Conservation (phyloP, 2,888 invertebrate species). For the Eretmocerus hayati region DNA sequence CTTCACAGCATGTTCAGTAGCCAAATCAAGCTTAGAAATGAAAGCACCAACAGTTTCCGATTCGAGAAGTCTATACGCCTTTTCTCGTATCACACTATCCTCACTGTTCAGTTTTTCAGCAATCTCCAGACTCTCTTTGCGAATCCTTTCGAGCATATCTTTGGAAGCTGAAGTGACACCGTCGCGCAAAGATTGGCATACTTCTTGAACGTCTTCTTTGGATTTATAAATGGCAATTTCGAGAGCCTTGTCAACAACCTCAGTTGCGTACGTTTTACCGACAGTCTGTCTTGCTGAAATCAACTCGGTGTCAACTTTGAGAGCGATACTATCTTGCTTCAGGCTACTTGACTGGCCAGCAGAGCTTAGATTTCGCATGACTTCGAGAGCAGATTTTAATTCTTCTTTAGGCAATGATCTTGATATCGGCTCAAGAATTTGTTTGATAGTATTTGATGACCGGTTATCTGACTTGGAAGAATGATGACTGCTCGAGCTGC, state of each 20-base stretch:
- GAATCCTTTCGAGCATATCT: constrained; percentile 37
- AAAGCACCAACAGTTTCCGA: constrained; percentile 38
- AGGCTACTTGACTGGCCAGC: neutral
- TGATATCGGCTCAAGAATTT: constrained; percentile 3
- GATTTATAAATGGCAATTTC: constrained; percentile 45
- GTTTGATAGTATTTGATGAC: neutral
- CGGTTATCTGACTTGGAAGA: constrained; percentile 10
- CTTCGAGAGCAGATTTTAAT: constrained; percentile 3
- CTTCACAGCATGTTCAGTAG: constrained; percentile 44
- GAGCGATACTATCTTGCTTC: constrained; percentile 9
- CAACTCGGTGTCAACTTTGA: constrained; percentile 23
- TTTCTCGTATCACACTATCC: constrained; percentile 30
- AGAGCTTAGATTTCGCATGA: neutral
- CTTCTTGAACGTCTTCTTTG: constrained; percentile 43
- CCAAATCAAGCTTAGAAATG: constrained; percentile 39
- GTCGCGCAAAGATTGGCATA: constrained; percentile 39
- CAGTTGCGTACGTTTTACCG: constrained; percentile 40
- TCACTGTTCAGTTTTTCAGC: constrained; percentile 32
- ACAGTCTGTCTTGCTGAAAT: constrained; percentile 31
- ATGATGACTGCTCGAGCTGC: constrained; percentile 15
- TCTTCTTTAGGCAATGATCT: constrained; percentile 7
- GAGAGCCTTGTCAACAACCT: constrained; percentile 43
- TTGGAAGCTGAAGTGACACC: constrained; percentile 41
- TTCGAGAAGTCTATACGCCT: constrained; percentile 34
- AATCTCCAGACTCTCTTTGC: constrained; percentile 37